Evolutionary conservation across 2,113 vertebrate genomes (phyloP), one percentile per base, ranked within the genome.

Genomic region (Amphiprion ocellaris): DNA sequence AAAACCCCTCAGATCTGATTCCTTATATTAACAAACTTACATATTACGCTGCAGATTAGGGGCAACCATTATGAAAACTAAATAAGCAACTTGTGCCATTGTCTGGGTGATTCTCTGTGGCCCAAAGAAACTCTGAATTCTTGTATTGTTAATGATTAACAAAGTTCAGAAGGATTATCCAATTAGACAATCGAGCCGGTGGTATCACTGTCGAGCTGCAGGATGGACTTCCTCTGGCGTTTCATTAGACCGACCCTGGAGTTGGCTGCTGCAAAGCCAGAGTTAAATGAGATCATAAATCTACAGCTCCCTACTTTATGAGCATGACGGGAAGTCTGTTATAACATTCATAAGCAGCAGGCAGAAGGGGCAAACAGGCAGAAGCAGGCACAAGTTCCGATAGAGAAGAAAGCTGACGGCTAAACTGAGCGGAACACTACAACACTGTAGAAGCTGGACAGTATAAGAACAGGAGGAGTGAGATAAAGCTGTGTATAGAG

Each of bases 221-320:
- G 85, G 85, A 89, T 69, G 81, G 86, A 92, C 90, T 90, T 91
- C 81, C 81, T 81, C 77, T 85, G 74, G 69, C 28, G 68, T 91
- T 94, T 93, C 91, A 94, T 94, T 92, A 92, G 75, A 81, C 61
- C 10, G 60, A 89, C 87, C 87, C 90, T 46, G 74, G 74, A 88
- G 88, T 82, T 37, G 46, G 72, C 73, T 77, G 81, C 91, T 83
- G 73, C 87, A 86, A 88, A 90, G 89, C 84, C 79, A 9, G 54
- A 71, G 79, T 87, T 93, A 93, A 94, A 95, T 92, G 86, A 93
- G 89, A 87, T 93, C 90, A 87, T 95, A 95, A 95, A 95, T 94
- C 93, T 87, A 66, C 67, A 61, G 86, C 78, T 91, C 82, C 59
- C 73, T 84, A 86, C 86, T 94, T 93, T 90, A 93, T 69, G 90